Evolutionary conservation across 1,140 invertebrate species (phyloP), one percentile per base, ranked within the genome.

Genomic region (Drosophila pseudoananassae): DNA sequence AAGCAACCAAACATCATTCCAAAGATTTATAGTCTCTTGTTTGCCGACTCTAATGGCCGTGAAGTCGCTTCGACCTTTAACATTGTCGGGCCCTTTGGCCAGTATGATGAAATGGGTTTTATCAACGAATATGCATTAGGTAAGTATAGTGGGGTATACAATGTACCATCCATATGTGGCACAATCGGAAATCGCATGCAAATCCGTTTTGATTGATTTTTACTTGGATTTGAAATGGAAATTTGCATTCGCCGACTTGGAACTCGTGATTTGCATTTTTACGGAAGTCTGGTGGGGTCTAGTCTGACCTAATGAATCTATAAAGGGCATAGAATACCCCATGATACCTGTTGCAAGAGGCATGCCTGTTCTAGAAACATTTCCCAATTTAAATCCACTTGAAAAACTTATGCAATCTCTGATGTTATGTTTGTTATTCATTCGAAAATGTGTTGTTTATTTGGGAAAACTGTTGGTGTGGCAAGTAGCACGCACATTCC

Each of bases 171-270:
- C 38, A 70, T 53, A 51, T 72, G 46, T 72, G 69, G 49, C 47
- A 17, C 66, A 71, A 72, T 71, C 69, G 69, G 69, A 72, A 53
- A 71, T 72, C 54, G 66, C 31, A 71, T 71, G 47, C 69, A 72
- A 72, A 72, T 71, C 43, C 38, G 33, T 23, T 45, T 71, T 52
- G 55, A 71, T 72, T 72, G 69, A 72, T 69, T 69, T 47, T 68
- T 55, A 40, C 63, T 69, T 25, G 2, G 50, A 38, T 68, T 38
- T 69, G 50, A 69, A 69, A 69, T 31, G 33, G 4, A 27, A 49
- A 70, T 69, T 50, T 27, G 66, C 45, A 70, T 50, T 49, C 64
- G 64, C 66, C 33, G 65, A 29, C 25, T 14, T 20, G 33, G 65
- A n/a, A n/a, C 63, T 65, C 4, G 25, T 7, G 49, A 61, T 70